Evolutionary conservation across 2,113 vertebrate genomes (phyloP).

Genomic region (Lethenteron reissneri): DNA sequence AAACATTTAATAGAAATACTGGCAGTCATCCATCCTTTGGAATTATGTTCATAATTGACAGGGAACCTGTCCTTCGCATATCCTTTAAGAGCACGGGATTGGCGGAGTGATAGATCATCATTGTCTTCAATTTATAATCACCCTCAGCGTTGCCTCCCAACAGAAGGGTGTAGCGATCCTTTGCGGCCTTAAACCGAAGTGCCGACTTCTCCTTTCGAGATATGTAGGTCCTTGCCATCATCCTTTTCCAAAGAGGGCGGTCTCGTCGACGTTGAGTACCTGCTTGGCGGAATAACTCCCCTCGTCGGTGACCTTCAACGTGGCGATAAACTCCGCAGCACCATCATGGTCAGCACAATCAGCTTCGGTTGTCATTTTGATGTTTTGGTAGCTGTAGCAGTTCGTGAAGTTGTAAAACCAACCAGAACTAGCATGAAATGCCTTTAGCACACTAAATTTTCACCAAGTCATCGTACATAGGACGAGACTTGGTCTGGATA

Average conservation of each 20-base stretch:
- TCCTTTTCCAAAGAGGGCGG: background rate
- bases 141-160: background rate
- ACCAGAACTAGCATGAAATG: background rate
- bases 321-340: background rate
- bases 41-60: background rate
- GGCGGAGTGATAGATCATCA: background rate
- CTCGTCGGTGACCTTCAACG: background rate
- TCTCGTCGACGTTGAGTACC: constrained; percentile 1
- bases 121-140: background rate
- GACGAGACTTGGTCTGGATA: constrained; percentile 2
- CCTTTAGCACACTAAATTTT: background rate
- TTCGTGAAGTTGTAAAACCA: background rate
- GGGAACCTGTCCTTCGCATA: background rate
- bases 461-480: background rate
- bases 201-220: background rate
- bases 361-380: background rate
- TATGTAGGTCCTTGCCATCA: background rate
- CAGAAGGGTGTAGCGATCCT: background rate
- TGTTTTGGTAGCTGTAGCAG: background rate
- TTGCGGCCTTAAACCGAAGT: background rate
- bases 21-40: background rate
- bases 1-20: background rate
- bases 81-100: constrained; percentile 1
- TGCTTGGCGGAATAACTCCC: background rate
- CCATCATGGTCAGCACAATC: background rate